Evolutionary conservation across 2,888 invertebrate genomes (phyloP).

Genomic region (Nasonovia ribisnigri): DNA sequence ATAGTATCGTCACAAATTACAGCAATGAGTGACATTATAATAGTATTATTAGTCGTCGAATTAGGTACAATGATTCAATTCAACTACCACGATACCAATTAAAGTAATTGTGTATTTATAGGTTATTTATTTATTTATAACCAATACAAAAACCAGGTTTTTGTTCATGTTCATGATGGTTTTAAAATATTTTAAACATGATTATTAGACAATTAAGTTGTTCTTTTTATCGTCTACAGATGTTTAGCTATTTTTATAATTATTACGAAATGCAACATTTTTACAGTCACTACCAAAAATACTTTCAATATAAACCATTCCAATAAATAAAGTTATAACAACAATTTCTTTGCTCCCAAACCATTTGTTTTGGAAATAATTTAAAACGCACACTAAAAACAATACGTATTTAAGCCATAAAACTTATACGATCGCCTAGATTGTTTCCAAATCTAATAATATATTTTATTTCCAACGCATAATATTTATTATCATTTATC

Average conservation of each 20-base stretch:
- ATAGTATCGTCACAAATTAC: not conserved
- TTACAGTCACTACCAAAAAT: not conserved
- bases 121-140: not conserved
- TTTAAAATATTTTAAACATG: not conserved
- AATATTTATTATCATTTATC: conserved; percentile 28
- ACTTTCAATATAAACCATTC: conserved; percentile 15
- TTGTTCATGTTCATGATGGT: not conserved
- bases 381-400: conserved; percentile 30
- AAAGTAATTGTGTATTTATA: not conserved
- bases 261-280: conserved; percentile 21
- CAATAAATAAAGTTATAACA: conserved; percentile 42
- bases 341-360: conserved; percentile 13
- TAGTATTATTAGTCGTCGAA: not conserved
- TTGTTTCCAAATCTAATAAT: conserved; percentile 43
- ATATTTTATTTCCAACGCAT: conserved; percentile 24
- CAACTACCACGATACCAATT: not conserved
- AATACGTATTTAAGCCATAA: conserved; percentile 21
- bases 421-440: conserved; percentile 42
- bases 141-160: not conserved
- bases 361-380: conserved; percentile 44
- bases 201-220: not conserved
- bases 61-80: not conserved
- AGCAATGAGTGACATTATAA: not conserved
- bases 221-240: conserved; percentile 17
- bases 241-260: conserved; percentile 21